Conservation (phyloP, 2,797 vertebrate genomes). For the Accipiter badius region DNA sequence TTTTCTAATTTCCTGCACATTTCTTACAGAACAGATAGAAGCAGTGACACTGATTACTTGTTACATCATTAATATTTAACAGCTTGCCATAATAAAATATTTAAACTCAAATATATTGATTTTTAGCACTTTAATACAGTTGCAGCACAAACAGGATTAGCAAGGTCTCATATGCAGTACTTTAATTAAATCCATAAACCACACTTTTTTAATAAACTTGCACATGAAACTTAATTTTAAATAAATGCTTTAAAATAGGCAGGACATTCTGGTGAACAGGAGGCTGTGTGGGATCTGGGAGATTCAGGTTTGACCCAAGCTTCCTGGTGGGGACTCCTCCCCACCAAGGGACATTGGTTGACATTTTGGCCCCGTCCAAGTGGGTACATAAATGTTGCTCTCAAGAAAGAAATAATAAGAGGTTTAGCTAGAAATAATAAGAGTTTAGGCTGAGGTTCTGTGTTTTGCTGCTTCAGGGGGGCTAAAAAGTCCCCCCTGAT, state of each 20-base stretch:
- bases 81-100: conserved; percentile 75
- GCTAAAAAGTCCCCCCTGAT: neutral
- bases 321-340: neutral
- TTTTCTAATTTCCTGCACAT: neutral
- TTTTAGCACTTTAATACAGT: conserved; percentile 66
- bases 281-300: neutral
- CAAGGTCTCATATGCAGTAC: conserved; percentile 56
- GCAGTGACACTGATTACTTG: conserved; percentile 54
- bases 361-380: neutral
- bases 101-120: conserved; percentile 77
- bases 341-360: rapidly evolving
- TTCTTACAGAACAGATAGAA: conserved; percentile 3
- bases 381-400: rapidly evolving
- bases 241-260: neutral
- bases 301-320: rapidly evolving
- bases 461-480: neutral
- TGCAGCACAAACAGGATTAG: conserved; percentile 67
- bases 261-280: rapidly evolving
- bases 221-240: neutral
- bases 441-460: neutral
- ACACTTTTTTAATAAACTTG: conserved; percentile 52
- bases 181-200: conserved; percentile 84
- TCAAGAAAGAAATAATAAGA: neutral
- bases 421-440: neutral
- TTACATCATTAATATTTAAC: conserved; percentile 77